A percentile compares a stretch with the other conserved stretches of the same genome.
These are phyloP conservation scores for Drosophila neocordata DNA, from an alignment of 1,140 invertebrate genomes.

Conservation along the genomic window DNA sequence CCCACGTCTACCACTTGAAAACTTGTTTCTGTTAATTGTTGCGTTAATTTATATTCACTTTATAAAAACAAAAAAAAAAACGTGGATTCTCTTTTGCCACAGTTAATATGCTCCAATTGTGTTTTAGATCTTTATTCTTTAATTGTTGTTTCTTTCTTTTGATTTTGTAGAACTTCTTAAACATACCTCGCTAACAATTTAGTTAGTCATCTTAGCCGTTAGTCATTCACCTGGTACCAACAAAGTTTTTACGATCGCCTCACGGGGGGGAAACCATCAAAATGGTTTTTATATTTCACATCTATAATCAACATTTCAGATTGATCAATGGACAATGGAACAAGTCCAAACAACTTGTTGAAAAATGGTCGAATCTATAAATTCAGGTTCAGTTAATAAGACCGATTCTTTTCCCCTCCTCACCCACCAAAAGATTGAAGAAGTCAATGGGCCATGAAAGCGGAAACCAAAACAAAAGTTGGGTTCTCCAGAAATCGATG, in stretches of 20 bases:
- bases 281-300: slow-evolving; percentile 1
- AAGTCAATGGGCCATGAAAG: neutral
- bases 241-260: slow-evolving; percentile 26
- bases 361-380: neutral
- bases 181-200: slow-evolving; percentile 20
- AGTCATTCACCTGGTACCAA: slow-evolving; percentile 35
- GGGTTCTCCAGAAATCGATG: neutral
- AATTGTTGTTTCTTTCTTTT: slow-evolving; percentile 20
- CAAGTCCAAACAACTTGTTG: neutral
- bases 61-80: slow-evolving; percentile 27
- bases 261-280: slow-evolving; percentile 1
- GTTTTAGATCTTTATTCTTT: slow-evolving; percentile 21
- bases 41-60: slow-evolving; percentile 59
- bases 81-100: slow-evolving; percentile 31
- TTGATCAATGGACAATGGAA: neutral
- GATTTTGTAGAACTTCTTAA: slow-evolving; percentile 15
- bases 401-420: neutral
- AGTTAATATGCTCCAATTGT: slow-evolving; percentile 53
- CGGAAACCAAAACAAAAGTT: neutral
- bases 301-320: slow-evolving; percentile 3
- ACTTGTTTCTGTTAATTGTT: slow-evolving; percentile 60
- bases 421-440: neutral
- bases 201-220: slow-evolving; percentile 50
- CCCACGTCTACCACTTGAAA: slow-evolving; percentile 9
- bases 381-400: neutral